Evolutionary conservation across 1,140 invertebrate genomes (phyloP), one percentile per base, ranked within the genome.

Genomic region (Temnothorax curvispinosus): DNA sequence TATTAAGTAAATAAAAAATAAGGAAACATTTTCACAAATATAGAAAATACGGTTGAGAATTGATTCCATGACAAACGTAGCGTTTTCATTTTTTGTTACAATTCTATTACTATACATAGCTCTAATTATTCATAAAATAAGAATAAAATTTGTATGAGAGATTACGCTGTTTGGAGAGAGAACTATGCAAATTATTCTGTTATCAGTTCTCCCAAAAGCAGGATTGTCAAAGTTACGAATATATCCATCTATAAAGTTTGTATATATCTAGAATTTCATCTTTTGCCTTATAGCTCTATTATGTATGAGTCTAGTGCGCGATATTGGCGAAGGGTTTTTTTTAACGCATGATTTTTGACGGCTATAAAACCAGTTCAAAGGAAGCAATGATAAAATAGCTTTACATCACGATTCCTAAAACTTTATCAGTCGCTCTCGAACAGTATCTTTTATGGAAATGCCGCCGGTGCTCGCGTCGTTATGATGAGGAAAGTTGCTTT

Each of bases 361-460:
- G 47, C 0, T 38, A 15, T 77, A 85, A 85, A 78, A 56, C 21
- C 64, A 56, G 41, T 11, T 47, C 58, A 47, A 77, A 77, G 77
- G 50, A 27, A 85, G n/a, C 47, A n/a, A 64, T 76, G 56, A 76
- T 64, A 64, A 85, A 85, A 85, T 77, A 85, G 15, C 47, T 77
- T 32, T 54, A 64, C 44, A n/a, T n/a, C n/a, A 35, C 56, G 71
- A 47, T 52, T 78, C 67, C 32, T 27, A 35, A 65, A 64, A 50
- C 38, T 78, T 85, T 85, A 85, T 85, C 82, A n/a, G 21, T 50
- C 56, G 35, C 21, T 35, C 47, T 32, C 21, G 35, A 65, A 78
- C 32, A 0, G 11, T 38, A 78, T 85, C 76, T 67, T 85, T 85
- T 85, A 85, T 85, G 82, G 82, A 85, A 85, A 78, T 78, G 38